Percentiles rank a stretch among this genome's conserved stretches.
These are phyloP conservation scores for Micrastur ruficollis DNA, from an alignment of 2,797 vertebrate genomes.

Conservation along the genomic window DNA sequence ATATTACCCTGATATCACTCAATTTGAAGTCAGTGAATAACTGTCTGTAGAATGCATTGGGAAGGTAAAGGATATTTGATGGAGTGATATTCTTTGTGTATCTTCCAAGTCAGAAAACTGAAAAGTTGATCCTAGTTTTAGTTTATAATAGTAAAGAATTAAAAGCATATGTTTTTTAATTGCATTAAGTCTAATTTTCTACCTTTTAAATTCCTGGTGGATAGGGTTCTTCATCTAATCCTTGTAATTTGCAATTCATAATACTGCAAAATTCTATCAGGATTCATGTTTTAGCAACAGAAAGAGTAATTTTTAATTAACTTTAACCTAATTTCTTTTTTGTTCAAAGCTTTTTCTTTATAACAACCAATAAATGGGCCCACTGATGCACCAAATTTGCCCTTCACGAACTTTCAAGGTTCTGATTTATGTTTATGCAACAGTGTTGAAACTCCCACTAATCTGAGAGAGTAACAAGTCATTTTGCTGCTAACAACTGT, in stretches of 20 bases:
- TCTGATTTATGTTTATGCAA: neutral
- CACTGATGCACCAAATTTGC: neutral
- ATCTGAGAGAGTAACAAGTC: neutral
- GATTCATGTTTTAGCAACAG: neutral
- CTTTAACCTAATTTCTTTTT: neutral
- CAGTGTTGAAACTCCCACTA: neutral
- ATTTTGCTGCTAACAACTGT: neutral
- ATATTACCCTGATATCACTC: neutral
- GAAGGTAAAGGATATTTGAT: neutral
- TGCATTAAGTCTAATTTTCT: neutral
- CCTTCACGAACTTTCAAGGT: neutral
- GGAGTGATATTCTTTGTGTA: neutral
- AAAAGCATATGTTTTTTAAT: neutral
- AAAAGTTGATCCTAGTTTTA: neutral
- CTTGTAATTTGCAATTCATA: neutral
- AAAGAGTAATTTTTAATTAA: neutral
- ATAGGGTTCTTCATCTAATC: neutral
- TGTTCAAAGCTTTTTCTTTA: neutral
- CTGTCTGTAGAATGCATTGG: neutral
- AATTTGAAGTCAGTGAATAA: neutral
- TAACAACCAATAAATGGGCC: neutral
- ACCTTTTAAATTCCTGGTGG: neutral
- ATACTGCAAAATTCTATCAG: neutral
- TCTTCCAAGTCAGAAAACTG: neutral
- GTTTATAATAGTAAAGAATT: neutral